phyloP scores from a whole-genome alignment of 2,113 vertebrate species.

The Orycteropus afer region DNA sequence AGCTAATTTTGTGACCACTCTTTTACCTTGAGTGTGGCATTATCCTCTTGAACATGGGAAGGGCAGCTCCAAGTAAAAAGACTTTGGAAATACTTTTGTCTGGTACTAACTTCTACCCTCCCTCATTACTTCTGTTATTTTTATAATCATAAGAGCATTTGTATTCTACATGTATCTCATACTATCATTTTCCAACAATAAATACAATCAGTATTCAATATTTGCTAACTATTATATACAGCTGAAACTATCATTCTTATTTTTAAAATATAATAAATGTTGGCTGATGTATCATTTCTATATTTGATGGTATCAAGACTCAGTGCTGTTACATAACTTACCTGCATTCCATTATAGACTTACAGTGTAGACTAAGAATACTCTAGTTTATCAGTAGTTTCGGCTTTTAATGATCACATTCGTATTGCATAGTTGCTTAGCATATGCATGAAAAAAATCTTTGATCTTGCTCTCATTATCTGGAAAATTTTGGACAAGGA shows the following conservation, averaged over 20 bases:
- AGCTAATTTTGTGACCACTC: neutral
- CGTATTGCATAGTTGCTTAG: neutral
- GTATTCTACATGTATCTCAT: neutral
- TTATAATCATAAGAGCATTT: constrained; percentile 9
- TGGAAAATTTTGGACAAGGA: neutral
- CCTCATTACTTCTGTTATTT: neutral
- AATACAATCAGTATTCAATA: neutral
- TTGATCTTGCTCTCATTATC: neutral
- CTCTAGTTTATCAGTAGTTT: neutral
- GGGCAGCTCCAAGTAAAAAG: neutral
- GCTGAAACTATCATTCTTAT: neutral
- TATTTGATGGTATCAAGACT: neutral
- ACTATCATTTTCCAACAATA: neutral
- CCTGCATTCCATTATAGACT: neutral
- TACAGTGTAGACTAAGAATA: neutral
- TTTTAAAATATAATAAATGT: neutral
- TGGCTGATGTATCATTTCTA: neutral
- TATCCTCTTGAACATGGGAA: neutral
- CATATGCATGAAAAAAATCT: neutral
- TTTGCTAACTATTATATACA: neutral
- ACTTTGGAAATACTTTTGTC: neutral
- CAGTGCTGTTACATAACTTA: neutral
- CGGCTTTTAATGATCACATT: neutral
- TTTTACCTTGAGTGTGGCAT: neutral
- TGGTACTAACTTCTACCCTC: neutral